phyloP scores from a whole-genome alignment of 2,797 vertebrate genomes.

The Falco berigora region DNA sequence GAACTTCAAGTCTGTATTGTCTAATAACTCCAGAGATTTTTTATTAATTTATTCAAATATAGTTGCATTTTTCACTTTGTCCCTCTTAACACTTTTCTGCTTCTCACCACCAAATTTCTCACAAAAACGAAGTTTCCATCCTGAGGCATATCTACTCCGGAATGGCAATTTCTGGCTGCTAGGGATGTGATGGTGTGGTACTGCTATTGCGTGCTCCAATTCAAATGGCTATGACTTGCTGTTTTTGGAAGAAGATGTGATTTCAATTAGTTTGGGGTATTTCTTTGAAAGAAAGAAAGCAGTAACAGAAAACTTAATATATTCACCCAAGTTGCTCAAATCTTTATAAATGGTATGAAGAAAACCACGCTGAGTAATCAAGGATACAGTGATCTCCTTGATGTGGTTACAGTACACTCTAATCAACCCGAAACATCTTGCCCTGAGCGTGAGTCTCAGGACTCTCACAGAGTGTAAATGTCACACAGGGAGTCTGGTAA shows the following conservation, averaged over 20 bases:
- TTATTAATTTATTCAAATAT: background rate
- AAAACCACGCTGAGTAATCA: background rate
- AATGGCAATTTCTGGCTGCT: background rate
- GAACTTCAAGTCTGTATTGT: background rate
- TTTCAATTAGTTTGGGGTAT: background rate
- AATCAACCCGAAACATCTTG: conserved; percentile 21
- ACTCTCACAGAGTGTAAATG: background rate
- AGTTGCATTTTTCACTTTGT: background rate
- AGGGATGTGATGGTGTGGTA: background rate
- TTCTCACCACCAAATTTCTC: background rate
- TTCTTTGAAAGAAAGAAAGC: background rate
- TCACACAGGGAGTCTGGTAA: background rate
- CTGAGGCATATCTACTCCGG: background rate
- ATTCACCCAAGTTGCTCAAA: background rate
- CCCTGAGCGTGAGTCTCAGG: background rate
- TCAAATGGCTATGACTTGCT: background rate
- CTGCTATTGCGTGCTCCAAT: background rate
- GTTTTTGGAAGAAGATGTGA: background rate
- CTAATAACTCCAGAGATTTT: background rate
- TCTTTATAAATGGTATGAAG: background rate
- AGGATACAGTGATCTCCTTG: background rate
- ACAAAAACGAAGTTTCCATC: background rate
- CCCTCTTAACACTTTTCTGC: background rate
- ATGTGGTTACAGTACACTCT: background rate
- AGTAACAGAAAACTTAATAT: background rate